Percentiles rank a stretch among this genome's conserved stretches.
Evolutionary conservation across 1,140 invertebrate genomes (phyloP).

Genomic region (Drosophila orena): DNA sequence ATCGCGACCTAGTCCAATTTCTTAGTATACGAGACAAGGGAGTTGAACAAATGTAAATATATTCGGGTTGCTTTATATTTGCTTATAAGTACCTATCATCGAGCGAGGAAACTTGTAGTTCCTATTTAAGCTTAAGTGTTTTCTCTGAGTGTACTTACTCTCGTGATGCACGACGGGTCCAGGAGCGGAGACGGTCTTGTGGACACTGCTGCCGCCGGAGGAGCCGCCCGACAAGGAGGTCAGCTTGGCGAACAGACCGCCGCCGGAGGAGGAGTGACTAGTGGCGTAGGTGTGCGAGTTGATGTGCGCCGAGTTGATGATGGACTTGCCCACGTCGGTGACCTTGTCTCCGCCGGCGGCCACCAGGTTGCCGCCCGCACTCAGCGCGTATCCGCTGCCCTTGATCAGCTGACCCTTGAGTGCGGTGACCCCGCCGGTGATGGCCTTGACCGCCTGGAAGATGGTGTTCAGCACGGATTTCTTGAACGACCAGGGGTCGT

Average conservation of each 20-base stretch:
- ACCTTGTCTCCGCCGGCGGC: conserved; percentile 88
- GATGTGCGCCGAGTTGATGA: conserved; percentile 90
- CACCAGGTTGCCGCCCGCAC: conserved; percentile 89
- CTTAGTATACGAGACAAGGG: neutral
- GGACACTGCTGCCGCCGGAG: conserved; percentile 76
- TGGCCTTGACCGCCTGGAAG: conserved; percentile 93
- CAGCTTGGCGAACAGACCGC: conserved; percentile 75
- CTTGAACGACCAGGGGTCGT: conserved; percentile 91
- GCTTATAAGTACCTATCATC: too few species aligned
- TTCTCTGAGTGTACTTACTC: conserved; percentile 65
- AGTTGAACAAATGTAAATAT: neutral
- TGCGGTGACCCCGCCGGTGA: conserved; percentile 92
- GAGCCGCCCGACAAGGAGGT: conserved; percentile 79
- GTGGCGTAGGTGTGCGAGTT: conserved; percentile 85
- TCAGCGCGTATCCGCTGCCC: conserved; percentile 90
- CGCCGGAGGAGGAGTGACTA: conserved; percentile 57
- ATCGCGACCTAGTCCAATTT: conserved; percentile 10
- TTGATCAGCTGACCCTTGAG: conserved; percentile 94
- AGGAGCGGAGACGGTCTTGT: conserved; percentile 42
- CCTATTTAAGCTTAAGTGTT: neutral
- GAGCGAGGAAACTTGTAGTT: too few species aligned
- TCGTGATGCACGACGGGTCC: conserved; percentile 73
- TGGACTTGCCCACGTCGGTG: conserved; percentile 90
- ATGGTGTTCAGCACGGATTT: conserved; percentile 92
- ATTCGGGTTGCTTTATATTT: neutral